Percentiles rank a stretch among this genome's conserved stretches.
These are phyloP conservation scores for Kradibia gibbosae DNA, from an alignment of 1,140 invertebrate species.

Conservation along the genomic window DNA sequence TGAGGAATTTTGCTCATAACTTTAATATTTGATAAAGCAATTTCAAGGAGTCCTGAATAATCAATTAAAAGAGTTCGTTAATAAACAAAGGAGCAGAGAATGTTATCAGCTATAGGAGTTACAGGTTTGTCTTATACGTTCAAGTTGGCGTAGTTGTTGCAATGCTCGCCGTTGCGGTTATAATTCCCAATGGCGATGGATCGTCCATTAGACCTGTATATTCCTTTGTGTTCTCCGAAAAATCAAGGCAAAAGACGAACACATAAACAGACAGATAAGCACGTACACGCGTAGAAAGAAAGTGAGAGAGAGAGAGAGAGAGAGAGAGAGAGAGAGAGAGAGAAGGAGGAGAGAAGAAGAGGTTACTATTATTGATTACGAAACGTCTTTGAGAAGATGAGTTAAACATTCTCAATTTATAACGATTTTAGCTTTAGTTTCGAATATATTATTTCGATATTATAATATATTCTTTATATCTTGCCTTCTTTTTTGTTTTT, in stretches of 20 bases:
- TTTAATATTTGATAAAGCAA: neutral
- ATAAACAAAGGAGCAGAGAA: slow-evolving; percentile 2
- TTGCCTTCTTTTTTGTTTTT: neutral
- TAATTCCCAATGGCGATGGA: slow-evolving; percentile 34
- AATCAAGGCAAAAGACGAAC: neutral
- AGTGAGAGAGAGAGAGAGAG: neutral
- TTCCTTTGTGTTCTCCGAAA: slow-evolving; percentile 7
- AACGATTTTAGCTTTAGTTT: neutral
- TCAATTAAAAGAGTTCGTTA: neutral
- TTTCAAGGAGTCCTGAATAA: neutral
- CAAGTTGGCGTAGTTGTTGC: neutral
- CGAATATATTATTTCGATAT: neutral
- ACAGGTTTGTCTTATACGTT: neutral
- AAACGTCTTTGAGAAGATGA: neutral
- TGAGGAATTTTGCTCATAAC: neutral
- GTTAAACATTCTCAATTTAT: neutral
- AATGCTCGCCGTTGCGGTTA: slow-evolving; percentile 1
- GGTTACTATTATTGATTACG: slow-evolving; percentile 17
- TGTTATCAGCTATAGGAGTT: neutral
- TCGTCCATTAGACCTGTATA: slow-evolving; percentile 10
- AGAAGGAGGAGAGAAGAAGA: neutral
- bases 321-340: slow-evolving; percentile 11
- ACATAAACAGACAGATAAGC: neutral
- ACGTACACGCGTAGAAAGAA: neutral
- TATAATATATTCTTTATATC: no score